phyloP scores from a whole-genome alignment of 2,888 invertebrate genomes.

The Pocota personata region DNA sequence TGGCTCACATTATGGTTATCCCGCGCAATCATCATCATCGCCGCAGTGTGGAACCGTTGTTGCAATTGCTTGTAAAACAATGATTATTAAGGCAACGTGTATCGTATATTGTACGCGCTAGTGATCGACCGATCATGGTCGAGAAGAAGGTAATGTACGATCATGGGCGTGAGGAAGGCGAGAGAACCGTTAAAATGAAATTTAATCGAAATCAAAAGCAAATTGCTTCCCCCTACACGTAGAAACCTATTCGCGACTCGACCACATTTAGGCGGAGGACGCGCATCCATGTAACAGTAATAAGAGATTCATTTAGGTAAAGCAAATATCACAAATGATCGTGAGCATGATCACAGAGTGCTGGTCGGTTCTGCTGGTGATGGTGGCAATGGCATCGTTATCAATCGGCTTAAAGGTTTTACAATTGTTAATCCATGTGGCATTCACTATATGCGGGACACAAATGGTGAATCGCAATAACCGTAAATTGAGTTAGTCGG shows the following conservation, averaged over 20 bases:
- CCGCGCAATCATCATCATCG: slow-evolving; percentile 28
- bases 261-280: neutral
- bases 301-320: slow-evolving; percentile 57
- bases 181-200: slow-evolving; percentile 68
- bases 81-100: slow-evolving; percentile 46
- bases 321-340: slow-evolving; percentile 60
- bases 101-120: neutral
- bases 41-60: slow-evolving; percentile 45
- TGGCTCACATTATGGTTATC: slow-evolving; percentile 41
- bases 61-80: slow-evolving; percentile 66
- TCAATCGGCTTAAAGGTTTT: slow-evolving; percentile 65
- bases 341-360: slow-evolving; percentile 37
- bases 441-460: slow-evolving; percentile 32
- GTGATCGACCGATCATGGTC: slow-evolving; percentile 60
- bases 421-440: slow-evolving; percentile 56
- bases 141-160: slow-evolving; percentile 44
- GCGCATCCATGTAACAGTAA: slow-evolving; percentile 37
- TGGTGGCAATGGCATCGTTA: slow-evolving; percentile 56
- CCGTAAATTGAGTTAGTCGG: slow-evolving; percentile 58
- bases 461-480: slow-evolving; percentile 62
- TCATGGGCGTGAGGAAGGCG: slow-evolving; percentile 66
- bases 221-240: slow-evolving; percentile 56
- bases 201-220: slow-evolving; percentile 69
- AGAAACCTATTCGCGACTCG: neutral
- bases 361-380: neutral